Evolutionary conservation across 2,797 vertebrate species (phyloP).

Genomic region (Cygnus olor): DNA sequence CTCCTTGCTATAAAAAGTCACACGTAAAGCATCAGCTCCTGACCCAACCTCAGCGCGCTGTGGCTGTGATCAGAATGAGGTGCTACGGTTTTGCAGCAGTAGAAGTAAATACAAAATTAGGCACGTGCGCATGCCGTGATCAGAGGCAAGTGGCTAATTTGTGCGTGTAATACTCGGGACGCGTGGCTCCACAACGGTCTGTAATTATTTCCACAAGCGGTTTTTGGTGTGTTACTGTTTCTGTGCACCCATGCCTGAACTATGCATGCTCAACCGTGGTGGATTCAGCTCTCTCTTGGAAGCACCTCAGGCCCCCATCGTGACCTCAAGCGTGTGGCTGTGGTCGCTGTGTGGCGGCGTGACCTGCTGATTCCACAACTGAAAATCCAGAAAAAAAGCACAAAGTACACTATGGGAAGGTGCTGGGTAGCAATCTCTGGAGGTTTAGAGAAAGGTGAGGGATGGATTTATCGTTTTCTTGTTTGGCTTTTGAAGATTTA

Average conservation of each 20-base stretch:
- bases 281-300: not conserved
- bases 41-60: not conserved
- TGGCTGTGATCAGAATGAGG: not conserved
- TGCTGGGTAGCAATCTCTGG: not conserved
- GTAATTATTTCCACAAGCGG: not conserved
- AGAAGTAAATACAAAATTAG: not conserved
- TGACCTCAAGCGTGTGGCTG: not conserved
- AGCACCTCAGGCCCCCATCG: not conserved
- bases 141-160: not conserved
- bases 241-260: not conserved
- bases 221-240: not conserved
- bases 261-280: not conserved
- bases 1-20: not conserved
- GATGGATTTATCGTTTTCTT: not conserved
- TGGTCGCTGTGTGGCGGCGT: fast-evolving
- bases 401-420: not conserved
- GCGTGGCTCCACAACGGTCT: not conserved
- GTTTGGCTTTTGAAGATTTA: not conserved
- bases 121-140: not conserved
- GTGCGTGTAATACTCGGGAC: not conserved
- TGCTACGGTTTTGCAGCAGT: not conserved
- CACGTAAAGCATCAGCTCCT: not conserved
- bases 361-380: not conserved
- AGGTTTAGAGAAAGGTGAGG: not conserved
- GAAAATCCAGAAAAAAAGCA: not conserved